Evolutionary conservation across 2,113 vertebrate species (phyloP).

Genomic region (Pitta sordida): DNA sequence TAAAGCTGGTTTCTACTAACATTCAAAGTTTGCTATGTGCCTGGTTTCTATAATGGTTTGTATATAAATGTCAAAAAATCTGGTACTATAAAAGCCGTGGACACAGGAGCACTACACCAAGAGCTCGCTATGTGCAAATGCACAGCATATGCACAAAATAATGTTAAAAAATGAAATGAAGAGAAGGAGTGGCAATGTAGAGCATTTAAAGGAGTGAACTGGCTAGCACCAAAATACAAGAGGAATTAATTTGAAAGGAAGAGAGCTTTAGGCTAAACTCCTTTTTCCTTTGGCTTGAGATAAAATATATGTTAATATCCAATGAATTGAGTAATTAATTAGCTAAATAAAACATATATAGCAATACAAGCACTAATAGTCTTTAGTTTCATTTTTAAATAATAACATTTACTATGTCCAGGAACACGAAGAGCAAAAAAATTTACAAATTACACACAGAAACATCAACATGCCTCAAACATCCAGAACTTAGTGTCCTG

Average conservation of each 20-base stretch:
- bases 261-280: neutral
- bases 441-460: neutral
- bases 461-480: neutral
- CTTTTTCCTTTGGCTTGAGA: neutral
- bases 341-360: neutral
- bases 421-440: neutral
- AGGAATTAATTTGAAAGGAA: neutral
- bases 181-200: neutral
- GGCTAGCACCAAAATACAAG: neutral
- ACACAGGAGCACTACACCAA: neutral
- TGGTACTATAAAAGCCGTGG: neutral
- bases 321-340: neutral
- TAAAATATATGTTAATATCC: neutral
- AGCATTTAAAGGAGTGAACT: neutral
- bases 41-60: neutral
- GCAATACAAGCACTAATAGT: neutral
- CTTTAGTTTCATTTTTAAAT: neutral
- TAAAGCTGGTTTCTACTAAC: neutral
- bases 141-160: neutral
- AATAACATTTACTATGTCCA: neutral
- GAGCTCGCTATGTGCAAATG: neutral
- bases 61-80: neutral
- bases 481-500: neutral
- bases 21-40: neutral
- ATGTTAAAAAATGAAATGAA: neutral